Conservation (phyloP, 2,888 invertebrate species). For the Ophion slaviceki region DNA sequence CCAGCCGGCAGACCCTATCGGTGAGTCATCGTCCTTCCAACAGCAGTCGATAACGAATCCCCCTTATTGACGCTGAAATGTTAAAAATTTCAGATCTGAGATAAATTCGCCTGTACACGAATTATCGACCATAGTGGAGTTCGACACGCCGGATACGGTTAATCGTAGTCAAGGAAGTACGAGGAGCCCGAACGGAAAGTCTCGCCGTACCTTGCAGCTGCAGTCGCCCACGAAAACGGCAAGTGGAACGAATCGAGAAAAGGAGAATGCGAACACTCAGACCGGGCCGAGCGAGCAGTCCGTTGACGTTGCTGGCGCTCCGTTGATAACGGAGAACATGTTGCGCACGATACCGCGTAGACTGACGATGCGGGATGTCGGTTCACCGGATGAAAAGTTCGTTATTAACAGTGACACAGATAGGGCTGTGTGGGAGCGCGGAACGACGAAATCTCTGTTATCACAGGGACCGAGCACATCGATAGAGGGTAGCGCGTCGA, state of each 20-base stretch:
- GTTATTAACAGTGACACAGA: conserved; percentile 53
- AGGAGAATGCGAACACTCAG: conserved; percentile 47
- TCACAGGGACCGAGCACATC: conserved; percentile 58
- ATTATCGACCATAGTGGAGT: conserved; percentile 88
- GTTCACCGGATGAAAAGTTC: conserved; percentile 58
- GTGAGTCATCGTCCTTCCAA: conserved; percentile 67
- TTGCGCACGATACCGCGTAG: conserved; percentile 48
- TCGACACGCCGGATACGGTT: conserved; percentile 87
- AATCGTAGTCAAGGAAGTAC: conserved; percentile 75
- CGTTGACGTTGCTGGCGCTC: conserved; percentile 65
- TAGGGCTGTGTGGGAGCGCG: conserved; percentile 43
- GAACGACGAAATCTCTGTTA: conserved; percentile 63
- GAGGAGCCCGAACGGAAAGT: conserved; percentile 71
- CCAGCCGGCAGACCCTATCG: conserved; percentile 75
- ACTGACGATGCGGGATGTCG: conserved; percentile 42
- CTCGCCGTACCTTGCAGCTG: conserved; percentile 34
- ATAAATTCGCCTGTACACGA: conserved; percentile 84
- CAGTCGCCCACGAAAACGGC: conserved; percentile 56
- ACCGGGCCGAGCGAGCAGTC: conserved; percentile 67
- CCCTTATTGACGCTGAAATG: not conserved
- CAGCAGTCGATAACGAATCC: not conserved
- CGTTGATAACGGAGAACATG: conserved; percentile 62
- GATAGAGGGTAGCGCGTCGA: conserved; percentile 42
- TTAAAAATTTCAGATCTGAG: conserved; percentile 72
- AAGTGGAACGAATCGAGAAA: conserved; percentile 56